These are phyloP conservation scores for Hermaeophaga mercurialis DNA, from an alignment of 2,888 invertebrate species.

Conservation along the genomic window DNA sequence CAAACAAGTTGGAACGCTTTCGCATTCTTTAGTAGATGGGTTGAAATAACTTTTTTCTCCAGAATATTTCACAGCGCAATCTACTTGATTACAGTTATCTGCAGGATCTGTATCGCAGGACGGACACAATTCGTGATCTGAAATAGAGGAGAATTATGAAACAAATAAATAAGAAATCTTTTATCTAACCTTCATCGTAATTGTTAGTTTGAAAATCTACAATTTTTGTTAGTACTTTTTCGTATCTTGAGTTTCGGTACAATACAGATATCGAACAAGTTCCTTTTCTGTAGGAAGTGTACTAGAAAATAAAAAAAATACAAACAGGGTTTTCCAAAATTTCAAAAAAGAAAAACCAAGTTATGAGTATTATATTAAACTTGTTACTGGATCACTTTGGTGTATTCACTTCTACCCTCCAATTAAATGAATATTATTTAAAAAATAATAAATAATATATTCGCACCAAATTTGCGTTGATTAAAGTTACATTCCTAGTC, in stretches of 20 bases:
- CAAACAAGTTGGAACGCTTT: slow-evolving; percentile 53
- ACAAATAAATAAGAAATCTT: slow-evolving; percentile 5
- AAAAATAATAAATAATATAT: no score
- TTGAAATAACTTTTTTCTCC: slow-evolving; percentile 61
- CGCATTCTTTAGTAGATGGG: slow-evolving; percentile 48
- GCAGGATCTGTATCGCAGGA: slow-evolving; percentile 59
- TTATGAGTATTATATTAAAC: no score
- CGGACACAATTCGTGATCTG: slow-evolving; percentile 41
- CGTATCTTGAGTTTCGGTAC: slow-evolving; percentile 36
- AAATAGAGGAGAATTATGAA: no score
- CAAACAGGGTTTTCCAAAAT: neutral
- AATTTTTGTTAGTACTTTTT: slow-evolving; percentile 33
- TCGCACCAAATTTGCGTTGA: slow-evolving; percentile 54
- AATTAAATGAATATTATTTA: no score
- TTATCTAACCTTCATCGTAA: slow-evolving; percentile 19
- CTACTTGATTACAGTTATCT: slow-evolving; percentile 59
- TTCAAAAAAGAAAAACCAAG: slow-evolving; percentile 7
- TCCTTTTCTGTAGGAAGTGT: slow-evolving; percentile 44
- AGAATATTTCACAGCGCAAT: slow-evolving; percentile 63
- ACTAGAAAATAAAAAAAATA: slow-evolving; percentile 32
- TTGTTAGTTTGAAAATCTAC: slow-evolving; percentile 38
- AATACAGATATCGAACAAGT: slow-evolving; percentile 41
- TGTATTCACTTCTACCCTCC: no score
- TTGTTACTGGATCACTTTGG: no score
- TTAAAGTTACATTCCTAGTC: slow-evolving; percentile 51